phyloP scores from a whole-genome alignment of 2,113 vertebrate species.

The Tetrao urogallus region DNA sequence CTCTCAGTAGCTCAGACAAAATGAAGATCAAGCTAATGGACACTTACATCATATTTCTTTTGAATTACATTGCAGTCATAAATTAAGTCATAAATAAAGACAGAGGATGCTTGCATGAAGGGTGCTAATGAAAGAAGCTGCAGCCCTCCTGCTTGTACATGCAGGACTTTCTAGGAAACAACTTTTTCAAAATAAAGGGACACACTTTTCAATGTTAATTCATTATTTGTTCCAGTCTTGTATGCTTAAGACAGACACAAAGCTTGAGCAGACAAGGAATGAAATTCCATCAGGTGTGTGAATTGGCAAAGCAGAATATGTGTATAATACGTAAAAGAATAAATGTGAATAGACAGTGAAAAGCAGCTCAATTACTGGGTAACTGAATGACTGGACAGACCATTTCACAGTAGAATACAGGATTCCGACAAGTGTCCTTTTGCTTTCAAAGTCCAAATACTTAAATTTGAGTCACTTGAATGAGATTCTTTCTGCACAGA shows the following conservation, averaged over 20 bases:
- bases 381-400: background rate
- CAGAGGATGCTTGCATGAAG: background rate
- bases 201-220: background rate
- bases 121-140: background rate
- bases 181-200: background rate
- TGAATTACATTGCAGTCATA: background rate
- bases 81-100: background rate
- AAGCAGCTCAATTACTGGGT: background rate
- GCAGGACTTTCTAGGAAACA: background rate
- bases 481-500: background rate
- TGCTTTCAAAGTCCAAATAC: background rate
- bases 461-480: background rate
- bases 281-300: background rate
- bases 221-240: background rate
- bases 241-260: background rate
- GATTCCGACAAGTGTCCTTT: background rate
- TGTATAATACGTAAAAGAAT: background rate
- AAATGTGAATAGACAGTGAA: background rate
- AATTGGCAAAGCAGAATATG: background rate
- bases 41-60: background rate
- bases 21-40: background rate
- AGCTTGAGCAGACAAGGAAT: background rate
- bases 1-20: background rate
- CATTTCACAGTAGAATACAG: background rate
- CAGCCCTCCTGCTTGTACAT: background rate